Percentiles rank a stretch among this genome's conserved stretches.
These are phyloP conservation scores for Clarias laeviceps DNA, from an alignment of 2,797 vertebrate genomes.

Conservation along the genomic window DNA sequence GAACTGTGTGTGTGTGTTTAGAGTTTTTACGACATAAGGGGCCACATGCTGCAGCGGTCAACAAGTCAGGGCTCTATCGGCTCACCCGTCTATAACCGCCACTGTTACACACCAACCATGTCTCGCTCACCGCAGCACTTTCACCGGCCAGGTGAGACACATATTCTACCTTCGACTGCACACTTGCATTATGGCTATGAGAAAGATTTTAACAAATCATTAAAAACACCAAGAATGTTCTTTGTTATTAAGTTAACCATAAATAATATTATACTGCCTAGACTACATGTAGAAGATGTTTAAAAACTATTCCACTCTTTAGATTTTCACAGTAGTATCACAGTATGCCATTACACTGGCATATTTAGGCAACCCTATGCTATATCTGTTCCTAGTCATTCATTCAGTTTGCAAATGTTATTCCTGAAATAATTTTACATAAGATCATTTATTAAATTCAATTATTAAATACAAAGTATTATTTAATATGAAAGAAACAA, in stretches of 20 bases:
- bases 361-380: not conserved
- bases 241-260: not conserved
- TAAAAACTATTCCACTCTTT: not conserved
- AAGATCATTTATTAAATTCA: not conserved
- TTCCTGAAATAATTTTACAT: too few species aligned
- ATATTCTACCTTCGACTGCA: not conserved
- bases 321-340: not conserved
- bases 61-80: slow-evolving; percentile 86
- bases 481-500: not conserved
- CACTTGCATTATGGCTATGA: not conserved
- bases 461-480: not conserved
- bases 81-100: slow-evolving; percentile 82
- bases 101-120: slow-evolving; percentile 87
- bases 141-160: slow-evolving; percentile 88
- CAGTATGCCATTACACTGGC: not conserved
- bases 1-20: slow-evolving; percentile 50
- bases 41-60: slow-evolving; percentile 83
- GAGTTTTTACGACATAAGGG: slow-evolving; percentile 83
- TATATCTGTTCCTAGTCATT: not conserved
- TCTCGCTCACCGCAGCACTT: slow-evolving; percentile 94
- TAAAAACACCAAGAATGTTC: not conserved
- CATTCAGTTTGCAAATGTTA: not conserved
- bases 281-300: not conserved
- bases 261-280: not conserved
- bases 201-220: not conserved